Evolutionary conservation across 2,797 vertebrate species (phyloP).

Genomic region (Peromyscus aztecus): DNA sequence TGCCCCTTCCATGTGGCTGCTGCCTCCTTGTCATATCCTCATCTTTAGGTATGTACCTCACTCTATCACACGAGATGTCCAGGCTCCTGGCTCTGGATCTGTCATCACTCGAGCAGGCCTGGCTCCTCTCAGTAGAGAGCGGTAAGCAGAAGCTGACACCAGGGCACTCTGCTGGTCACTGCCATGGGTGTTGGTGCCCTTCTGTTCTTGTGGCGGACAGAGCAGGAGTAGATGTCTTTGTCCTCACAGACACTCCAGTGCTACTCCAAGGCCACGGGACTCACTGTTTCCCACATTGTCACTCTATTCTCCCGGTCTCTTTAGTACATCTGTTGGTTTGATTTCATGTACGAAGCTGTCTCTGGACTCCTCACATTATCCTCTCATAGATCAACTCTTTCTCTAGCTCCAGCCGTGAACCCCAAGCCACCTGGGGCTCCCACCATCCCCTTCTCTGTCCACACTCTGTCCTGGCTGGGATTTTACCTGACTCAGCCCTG

Average conservation of each 20-base stretch:
- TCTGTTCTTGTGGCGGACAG: background rate
- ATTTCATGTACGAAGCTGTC: background rate
- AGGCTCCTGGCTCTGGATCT: background rate
- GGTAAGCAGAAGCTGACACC: background rate
- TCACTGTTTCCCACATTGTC: too few species aligned
- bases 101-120: background rate
- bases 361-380: rapidly evolving
- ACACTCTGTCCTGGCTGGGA: too few species aligned
- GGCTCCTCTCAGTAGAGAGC: background rate
- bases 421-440: background rate
- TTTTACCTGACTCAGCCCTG: background rate
- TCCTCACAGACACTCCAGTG: background rate
- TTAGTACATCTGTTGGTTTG: background rate
- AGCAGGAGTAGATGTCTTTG: background rate
- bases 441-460: rapidly evolving
- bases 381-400: background rate
- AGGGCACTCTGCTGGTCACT: background rate
- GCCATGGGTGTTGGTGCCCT: background rate
- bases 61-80: background rate
- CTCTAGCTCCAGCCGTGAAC: background rate
- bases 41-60: background rate
- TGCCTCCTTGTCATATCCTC: background rate
- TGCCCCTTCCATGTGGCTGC: too few species aligned
- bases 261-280: too few species aligned
- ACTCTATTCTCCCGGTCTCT: too few species aligned